A percentile compares a stretch with the other conserved stretches of the same genome.
phyloP scores from a whole-genome alignment of 2,113 vertebrate species.

The Salvelinus alpinus region DNA sequence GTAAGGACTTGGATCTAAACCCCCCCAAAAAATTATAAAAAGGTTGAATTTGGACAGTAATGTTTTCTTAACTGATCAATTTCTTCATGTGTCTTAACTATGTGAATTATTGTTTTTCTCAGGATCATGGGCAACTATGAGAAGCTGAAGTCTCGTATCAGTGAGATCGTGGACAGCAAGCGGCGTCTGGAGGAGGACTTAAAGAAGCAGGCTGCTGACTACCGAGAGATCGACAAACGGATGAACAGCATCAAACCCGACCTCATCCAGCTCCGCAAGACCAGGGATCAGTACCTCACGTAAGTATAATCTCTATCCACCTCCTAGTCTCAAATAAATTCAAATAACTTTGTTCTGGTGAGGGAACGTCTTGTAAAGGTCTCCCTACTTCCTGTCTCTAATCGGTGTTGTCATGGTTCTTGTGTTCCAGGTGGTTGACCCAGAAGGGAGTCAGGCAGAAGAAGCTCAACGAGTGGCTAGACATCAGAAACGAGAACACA shows the following conservation, averaged over 20 bases:
- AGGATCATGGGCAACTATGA: slow-evolving; percentile 99
- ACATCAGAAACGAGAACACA: slow-evolving; percentile 89
- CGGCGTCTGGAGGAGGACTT: slow-evolving; percentile 91
- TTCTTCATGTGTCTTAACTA: no score
- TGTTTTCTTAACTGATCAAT: no score
- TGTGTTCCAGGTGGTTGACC: slow-evolving; percentile 88
- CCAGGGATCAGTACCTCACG: slow-evolving; percentile 98
- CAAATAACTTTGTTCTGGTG: background rate
- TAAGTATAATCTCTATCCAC: slow-evolving; percentile 62
- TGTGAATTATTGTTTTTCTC: background rate
- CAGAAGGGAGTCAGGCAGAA: slow-evolving; percentile 98
- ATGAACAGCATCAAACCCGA: slow-evolving; percentile 99
- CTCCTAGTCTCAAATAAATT: no score
- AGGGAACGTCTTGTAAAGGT: background rate
- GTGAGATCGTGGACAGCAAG: slow-evolving; percentile 96
- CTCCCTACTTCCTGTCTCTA: background rate
- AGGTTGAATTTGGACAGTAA: no score
- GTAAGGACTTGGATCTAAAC: slow-evolving; percentile 55
- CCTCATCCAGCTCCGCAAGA: slow-evolving; percentile 98
- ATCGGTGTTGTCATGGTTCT: background rate
- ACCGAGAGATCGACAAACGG: slow-evolving; percentile 95
- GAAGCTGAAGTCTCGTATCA: slow-evolving; percentile 96
- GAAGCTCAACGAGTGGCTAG: slow-evolving; percentile 97
- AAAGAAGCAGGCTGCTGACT: slow-evolving; percentile 96
- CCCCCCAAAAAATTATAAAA: background rate